Conservation (phyloP, 2,888 invertebrate genomes). For the Trachelus tabidus region DNA sequence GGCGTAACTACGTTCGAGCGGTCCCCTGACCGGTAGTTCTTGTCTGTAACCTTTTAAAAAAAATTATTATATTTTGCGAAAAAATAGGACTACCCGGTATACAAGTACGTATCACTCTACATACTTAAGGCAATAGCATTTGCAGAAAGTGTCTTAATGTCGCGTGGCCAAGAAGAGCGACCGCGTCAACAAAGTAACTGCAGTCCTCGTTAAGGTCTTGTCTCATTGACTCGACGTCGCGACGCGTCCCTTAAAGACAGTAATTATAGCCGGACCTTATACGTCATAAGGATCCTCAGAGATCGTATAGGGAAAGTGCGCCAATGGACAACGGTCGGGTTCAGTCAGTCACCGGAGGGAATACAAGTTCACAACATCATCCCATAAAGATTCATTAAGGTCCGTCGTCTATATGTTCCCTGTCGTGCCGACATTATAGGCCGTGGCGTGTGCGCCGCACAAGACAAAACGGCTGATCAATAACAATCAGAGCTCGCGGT, state of each 20-base stretch:
- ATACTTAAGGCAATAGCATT: not conserved
- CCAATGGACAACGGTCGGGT: conserved; percentile 57
- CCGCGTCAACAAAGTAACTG: not conserved
- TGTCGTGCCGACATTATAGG: conserved; percentile 61
- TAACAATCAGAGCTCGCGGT: conserved; percentile 54
- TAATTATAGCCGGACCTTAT: not conserved
- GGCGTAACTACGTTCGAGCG: conserved; percentile 40
- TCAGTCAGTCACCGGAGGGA: conserved; percentile 65
- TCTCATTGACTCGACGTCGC: not conserved
- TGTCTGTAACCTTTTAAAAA: not conserved
- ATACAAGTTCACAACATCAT: conserved; percentile 66
- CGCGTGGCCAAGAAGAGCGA: not conserved
- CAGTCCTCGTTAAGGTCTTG: not conserved
- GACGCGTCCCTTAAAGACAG: not conserved
- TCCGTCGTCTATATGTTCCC: conserved; percentile 58
- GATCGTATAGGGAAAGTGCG: conserved; percentile 36
- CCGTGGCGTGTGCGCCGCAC: conserved; percentile 29
- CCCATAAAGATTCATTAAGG: conserved; percentile 66
- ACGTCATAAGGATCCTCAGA: conserved; percentile 4
- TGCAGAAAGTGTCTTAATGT: not conserved
- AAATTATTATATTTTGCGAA: not conserved
- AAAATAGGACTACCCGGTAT: not conserved
- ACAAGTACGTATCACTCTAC: not conserved
- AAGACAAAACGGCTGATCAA: conserved; percentile 60
- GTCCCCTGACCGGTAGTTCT: not conserved